phyloP scores from a whole-genome alignment of 2,888 invertebrate species.

The Aethes cnicana region DNA sequence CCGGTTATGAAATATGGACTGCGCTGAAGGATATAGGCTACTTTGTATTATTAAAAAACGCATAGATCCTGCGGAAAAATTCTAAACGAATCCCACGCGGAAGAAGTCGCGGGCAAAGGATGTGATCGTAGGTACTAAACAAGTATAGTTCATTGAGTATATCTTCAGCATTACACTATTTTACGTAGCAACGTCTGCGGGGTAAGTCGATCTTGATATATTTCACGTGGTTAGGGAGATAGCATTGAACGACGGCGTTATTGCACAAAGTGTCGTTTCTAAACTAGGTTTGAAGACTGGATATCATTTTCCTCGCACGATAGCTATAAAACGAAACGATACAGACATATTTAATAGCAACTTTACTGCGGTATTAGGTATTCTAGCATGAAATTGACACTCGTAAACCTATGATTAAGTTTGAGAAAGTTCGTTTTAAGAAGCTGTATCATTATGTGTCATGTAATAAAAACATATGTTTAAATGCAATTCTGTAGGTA shows the following conservation, averaged over 20 bases:
- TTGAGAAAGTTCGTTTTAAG: no score
- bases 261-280: conserved; percentile 22
- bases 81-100: no score
- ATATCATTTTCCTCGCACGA: conserved; percentile 15
- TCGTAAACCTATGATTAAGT: neutral
- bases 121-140: no score
- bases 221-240: conserved; percentile 9
- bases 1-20: no score
- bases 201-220: conserved; percentile 18
- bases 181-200: conserved; percentile 8
- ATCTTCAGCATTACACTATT: no score
- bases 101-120: no score
- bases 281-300: conserved; percentile 6
- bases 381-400: neutral
- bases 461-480: no score
- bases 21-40: no score
- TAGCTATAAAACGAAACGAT: conserved; percentile 1
- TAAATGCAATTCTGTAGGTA: no score
- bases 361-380: conserved; percentile 4
- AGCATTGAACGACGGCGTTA: neutral
- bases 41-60: no score
- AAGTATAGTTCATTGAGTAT: neutral
- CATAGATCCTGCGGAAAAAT: no score
- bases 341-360: neutral
- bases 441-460: no score